Conservation (phyloP, 2,888 invertebrate species). For the Drosophila subsilvestris region DNA sequence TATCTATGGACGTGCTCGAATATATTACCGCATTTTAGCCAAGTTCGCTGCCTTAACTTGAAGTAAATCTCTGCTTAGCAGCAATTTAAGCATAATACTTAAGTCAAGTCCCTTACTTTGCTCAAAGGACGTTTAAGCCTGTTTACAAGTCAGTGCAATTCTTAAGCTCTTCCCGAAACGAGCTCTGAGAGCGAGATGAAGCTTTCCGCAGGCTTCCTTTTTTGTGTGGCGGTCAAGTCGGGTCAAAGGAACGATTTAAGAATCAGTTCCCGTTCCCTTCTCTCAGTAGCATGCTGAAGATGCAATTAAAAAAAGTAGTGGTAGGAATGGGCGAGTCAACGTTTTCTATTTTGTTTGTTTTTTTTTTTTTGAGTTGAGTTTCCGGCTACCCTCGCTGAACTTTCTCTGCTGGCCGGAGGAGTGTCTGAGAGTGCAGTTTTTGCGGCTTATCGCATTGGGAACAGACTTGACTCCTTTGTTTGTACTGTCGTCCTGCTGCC, state of each 20-base stretch:
- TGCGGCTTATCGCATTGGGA: constrained; percentile 65
- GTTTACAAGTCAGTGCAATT: constrained; percentile 17
- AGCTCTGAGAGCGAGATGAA: neutral
- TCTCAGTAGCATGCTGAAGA: constrained; percentile 14
- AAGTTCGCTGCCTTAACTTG: neutral
- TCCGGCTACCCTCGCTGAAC: constrained; percentile 32
- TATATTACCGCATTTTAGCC: too few species aligned
- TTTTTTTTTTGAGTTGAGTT: too few species aligned
- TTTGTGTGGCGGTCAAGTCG: constrained; percentile 14
- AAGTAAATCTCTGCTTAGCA: neutral
- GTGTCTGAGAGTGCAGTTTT: constrained; percentile 41
- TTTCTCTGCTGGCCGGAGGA: constrained; percentile 3
- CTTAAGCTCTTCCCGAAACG: constrained; percentile 2
- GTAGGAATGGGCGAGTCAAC: constrained; percentile 37
- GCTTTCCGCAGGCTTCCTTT: neutral
- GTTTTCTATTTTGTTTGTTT: constrained; percentile 8
- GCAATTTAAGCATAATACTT: constrained; percentile 3
- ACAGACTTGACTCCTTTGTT: constrained; percentile 57
- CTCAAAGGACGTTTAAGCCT: neutral
- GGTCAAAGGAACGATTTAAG: constrained; percentile 17
- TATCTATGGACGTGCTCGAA: too few species aligned
- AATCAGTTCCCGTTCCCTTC: constrained; percentile 22
- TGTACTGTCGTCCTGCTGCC: constrained; percentile 33
- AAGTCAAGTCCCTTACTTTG: neutral
- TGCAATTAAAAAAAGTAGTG: constrained; percentile 39